Evolutionary conservation across 2,797 vertebrate species (phyloP).

Genomic region (Potorous gilbertii): DNA sequence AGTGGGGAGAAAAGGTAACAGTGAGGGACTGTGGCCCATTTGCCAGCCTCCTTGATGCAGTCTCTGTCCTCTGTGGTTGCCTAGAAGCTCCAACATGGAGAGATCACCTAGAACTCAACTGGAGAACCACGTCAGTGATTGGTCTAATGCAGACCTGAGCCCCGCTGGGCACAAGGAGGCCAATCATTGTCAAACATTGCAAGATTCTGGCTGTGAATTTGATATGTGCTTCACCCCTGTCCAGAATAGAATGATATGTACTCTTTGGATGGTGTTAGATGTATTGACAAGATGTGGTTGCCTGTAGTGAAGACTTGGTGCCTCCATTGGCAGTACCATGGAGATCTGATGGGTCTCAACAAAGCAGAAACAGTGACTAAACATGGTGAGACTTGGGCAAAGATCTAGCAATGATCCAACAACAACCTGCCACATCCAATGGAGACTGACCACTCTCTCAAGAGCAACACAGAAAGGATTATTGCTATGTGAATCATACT

Average conservation of each 20-base stretch:
- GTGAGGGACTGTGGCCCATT: background rate
- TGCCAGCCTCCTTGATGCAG: too few species aligned
- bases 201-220: background rate
- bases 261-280: background rate
- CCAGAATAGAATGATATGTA: background rate
- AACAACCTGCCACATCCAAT: background rate
- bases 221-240: background rate
- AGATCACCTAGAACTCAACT: background rate
- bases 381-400: background rate
- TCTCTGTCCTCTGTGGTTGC: background rate
- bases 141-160: background rate
- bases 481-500: background rate
- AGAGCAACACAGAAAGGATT: background rate
- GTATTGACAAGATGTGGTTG: background rate
- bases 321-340: too few species aligned
- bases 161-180: background rate
- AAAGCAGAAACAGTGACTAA: background rate
- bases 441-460: background rate
- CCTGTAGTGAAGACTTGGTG: too few species aligned
- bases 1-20: background rate
- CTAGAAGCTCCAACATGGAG: background rate
- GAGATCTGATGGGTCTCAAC: background rate
- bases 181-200: background rate
- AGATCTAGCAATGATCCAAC: background rate
- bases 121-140: background rate